phyloP scores from a whole-genome alignment of 2,797 vertebrate species.

The Tiaroga cobitis region DNA sequence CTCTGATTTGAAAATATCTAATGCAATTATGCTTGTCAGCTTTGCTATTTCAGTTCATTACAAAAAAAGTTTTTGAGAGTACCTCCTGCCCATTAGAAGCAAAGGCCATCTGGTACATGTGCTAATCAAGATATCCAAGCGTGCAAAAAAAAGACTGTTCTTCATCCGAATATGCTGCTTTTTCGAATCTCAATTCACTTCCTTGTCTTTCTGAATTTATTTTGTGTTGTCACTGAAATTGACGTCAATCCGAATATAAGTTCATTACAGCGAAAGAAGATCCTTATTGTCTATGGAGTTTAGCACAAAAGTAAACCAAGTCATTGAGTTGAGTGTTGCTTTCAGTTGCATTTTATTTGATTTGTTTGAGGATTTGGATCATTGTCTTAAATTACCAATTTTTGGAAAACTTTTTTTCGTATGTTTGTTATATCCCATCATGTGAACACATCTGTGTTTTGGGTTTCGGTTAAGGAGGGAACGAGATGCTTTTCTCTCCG shows the following conservation, averaged over 20 bases:
- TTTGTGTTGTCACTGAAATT: conserved; percentile 20
- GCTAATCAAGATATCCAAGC: conserved; percentile 33
- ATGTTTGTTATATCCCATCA: conserved; percentile 87
- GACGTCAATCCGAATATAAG: conserved; percentile 21
- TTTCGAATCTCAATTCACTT: conserved; percentile 25
- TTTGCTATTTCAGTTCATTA: conserved; percentile 37
- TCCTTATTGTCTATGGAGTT: conserved; percentile 63
- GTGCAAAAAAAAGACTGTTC: conserved; percentile 47
- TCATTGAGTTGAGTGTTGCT: conserved; percentile 46
- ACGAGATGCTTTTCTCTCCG: conserved; percentile 64
- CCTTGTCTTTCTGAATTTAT: conserved; percentile 18
- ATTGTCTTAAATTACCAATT: conserved; percentile 57
- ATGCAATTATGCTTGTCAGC: conserved; percentile 10
- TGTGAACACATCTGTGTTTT: conserved; percentile 76
- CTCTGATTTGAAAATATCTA: conserved; percentile 22
- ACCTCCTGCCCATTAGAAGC: conserved; percentile 23
- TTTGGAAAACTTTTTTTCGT: conserved; percentile 80
- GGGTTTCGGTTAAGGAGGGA: conserved; percentile 69
- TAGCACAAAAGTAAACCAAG: conserved; percentile 74
- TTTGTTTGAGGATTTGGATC: conserved; percentile 62
- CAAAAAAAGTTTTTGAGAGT: conserved; percentile 18
- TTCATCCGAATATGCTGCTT: conserved; percentile 40
- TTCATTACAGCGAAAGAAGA: conserved; percentile 25
- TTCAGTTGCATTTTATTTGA: conserved; percentile 68
- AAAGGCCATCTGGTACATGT: conserved; percentile 45